Conservation (phyloP, 2,888 invertebrate species). For the Anagyrus pseudococci region DNA sequence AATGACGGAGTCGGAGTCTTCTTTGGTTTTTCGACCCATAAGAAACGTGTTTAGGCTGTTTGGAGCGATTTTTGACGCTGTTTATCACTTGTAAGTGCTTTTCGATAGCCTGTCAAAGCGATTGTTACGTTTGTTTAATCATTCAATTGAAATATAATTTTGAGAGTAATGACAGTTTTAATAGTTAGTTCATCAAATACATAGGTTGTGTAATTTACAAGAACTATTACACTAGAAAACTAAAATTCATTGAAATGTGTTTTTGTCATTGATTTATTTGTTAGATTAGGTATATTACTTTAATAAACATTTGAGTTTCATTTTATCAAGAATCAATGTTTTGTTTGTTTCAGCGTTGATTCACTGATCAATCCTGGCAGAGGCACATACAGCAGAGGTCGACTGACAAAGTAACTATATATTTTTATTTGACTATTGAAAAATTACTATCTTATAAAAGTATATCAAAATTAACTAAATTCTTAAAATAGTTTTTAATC, state of each 20-base stretch:
- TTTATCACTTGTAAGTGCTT: conserved; percentile 37
- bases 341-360: conserved; percentile 44
- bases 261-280: not conserved
- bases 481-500: not conserved
- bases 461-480: conserved; percentile 5
- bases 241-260: too few species aligned
- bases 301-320: not conserved
- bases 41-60: conserved; percentile 20
- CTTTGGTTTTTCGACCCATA: conserved; percentile 23
- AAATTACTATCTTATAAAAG: not conserved
- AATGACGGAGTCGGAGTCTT: conserved; percentile 27
- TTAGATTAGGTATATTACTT: not conserved
- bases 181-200: too few species aligned
- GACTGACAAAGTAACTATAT: conserved; percentile 25
- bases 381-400: conserved; percentile 27
- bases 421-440: too few species aligned
- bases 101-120: not conserved
- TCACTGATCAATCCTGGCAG: conserved; percentile 46
- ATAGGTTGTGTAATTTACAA: too few species aligned
- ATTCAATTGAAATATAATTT: too few species aligned
- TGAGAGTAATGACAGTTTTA: too few species aligned
- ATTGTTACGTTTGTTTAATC: too few species aligned
- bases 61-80: conserved; percentile 31
- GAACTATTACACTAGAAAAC: too few species aligned
- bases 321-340: not conserved